Evolutionary conservation across 2,888 invertebrate genomes (phyloP).

Genomic region (Eupithecia pulchellata): DNA sequence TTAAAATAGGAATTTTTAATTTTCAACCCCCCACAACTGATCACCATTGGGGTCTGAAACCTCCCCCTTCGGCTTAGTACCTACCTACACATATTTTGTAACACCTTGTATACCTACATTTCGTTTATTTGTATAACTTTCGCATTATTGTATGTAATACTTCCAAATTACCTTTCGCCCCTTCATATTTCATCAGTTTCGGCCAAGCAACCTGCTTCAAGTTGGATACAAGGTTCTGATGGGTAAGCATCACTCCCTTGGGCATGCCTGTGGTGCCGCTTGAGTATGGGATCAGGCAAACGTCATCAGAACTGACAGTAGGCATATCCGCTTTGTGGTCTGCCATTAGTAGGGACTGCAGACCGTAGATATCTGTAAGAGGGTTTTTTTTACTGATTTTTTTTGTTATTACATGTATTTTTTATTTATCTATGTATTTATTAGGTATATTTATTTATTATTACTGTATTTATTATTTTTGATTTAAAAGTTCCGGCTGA

Average conservation of each 20-base stretch:
- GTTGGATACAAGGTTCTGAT: conserved; percentile 87
- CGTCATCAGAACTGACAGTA: conserved; percentile 74
- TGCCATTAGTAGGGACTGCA: conserved; percentile 72
- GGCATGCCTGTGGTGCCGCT: conserved; percentile 93
- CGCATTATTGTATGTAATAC: neutral
- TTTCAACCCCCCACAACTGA: too few relatives aligned
- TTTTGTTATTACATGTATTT: too few relatives aligned
- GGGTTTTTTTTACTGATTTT: neutral
- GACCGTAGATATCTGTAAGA: conserved; percentile 74
- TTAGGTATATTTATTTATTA: too few relatives aligned
- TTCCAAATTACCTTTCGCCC: conserved; percentile 66
- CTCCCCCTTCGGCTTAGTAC: too few relatives aligned
- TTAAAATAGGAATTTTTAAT: too few relatives aligned
- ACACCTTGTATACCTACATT: too few relatives aligned
- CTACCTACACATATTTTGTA: too few relatives aligned
- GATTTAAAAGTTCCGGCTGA: neutral
- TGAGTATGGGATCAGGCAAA: conserved; percentile 87
- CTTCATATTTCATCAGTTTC: conserved; percentile 74
- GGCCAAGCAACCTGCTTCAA: conserved; percentile 78
- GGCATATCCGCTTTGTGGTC: conserved; percentile 77
- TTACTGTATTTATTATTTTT: too few relatives aligned
- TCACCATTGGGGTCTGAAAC: too few relatives aligned
- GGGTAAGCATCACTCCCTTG: conserved; percentile 91
- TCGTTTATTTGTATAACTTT: too few relatives aligned
- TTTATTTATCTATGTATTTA: too few relatives aligned